phyloP scores from a whole-genome alignment of 2,113 vertebrate genomes.

The Otolemur garnettii region DNA sequence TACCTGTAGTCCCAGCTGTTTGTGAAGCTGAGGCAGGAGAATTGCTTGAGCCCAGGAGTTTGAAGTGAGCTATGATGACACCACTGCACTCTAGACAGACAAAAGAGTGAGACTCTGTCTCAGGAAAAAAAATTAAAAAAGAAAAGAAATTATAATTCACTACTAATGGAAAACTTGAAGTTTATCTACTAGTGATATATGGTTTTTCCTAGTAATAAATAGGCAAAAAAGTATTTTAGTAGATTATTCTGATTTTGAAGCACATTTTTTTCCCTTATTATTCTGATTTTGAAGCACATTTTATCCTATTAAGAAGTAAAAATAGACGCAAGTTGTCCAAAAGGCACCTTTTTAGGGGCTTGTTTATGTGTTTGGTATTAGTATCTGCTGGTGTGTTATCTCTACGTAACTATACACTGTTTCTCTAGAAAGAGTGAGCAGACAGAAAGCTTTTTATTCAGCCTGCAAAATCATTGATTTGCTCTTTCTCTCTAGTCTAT shows the following conservation, averaged over 20 bases:
- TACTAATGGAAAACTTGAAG: neutral
- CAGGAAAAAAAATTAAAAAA: too few species aligned
- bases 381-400: neutral
- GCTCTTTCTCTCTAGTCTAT: neutral
- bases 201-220: neutral
- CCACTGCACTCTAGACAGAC: too few species aligned
- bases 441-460: neutral
- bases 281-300: neutral
- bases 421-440: neutral
- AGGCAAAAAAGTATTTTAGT: neutral
- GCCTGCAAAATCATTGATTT: neutral
- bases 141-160: constrained; percentile 58
- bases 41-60: too few species aligned
- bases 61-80: too few species aligned
- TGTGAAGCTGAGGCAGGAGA: too few species aligned
- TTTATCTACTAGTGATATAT: neutral
- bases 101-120: too few species aligned
- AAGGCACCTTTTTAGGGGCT: neutral
- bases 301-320: neutral
- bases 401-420: neutral
- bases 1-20: too few species aligned
- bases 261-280: accelerated
- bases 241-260: neutral
- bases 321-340: neutral
- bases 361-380: neutral